Evolutionary conservation across 2,797 vertebrate genomes (phyloP), one percentile per base, ranked within the genome.

Genomic region (Amazonetta brasiliensis): DNA sequence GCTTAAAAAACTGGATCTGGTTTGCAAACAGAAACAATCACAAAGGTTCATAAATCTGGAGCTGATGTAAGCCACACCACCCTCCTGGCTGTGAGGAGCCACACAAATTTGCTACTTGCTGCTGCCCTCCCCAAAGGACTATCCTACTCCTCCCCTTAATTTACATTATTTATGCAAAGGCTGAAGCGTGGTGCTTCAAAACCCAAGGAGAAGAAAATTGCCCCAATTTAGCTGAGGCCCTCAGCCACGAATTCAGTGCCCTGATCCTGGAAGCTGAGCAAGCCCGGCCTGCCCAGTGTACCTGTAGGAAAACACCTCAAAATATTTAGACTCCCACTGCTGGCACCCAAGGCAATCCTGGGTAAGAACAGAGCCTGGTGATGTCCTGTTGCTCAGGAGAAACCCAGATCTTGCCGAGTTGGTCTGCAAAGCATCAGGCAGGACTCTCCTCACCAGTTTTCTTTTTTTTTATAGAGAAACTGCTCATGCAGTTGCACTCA

Each of bases 371-470:
- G 43, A 44, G 43, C n/a, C 60, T 23, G 21, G 21, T 0, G 3
- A 43, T 11, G 33, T 15, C 5, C 3, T 2, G 25, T 50, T 64
- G 39, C 60, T 64, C 1, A 0, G 72, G 43, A 21, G 35, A 87
- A 90, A 58, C 21, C 26, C 59, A 55, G 60, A 43, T 12, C 72
- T 90, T 12, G 1, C 50, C 41, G 60, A 73, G 6, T 8, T 83
- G 79, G 15, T 74, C 80, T 84, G 66, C 68, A 66, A 58, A 77
- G 75, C 35, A 89, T 33, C 39, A 43, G 54, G 54, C 33, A 73
- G 55, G 31, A 43, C 54, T 76, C 41, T 85, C 62, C 59, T 31
- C 50, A 28, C 2, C 41, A 44, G 17, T 59, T 94, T 87, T 37
- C 30, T 46, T 76, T 68, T 16, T 16, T 41, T 31, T 66, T 10